Percentiles rank a stretch among this genome's conserved stretches.
Conservation (phyloP, 1,140 invertebrate genomes). For the Anoplolepis gracilipes region DNA sequence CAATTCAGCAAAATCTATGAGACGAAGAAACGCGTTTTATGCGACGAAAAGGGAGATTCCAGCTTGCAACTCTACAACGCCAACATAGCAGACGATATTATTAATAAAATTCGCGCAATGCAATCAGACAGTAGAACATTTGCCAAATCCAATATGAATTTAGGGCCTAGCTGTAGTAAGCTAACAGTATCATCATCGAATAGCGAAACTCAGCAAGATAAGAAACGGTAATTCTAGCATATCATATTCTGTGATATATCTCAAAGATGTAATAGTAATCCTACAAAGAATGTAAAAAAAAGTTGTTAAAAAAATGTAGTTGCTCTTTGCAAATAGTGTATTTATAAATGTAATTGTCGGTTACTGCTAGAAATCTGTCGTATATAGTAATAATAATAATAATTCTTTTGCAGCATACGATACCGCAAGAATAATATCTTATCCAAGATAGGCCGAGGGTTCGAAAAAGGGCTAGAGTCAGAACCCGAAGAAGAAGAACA, state of each 20-base stretch:
- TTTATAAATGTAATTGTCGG: not conserved
- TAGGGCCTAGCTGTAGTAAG: slow-evolving; percentile 27
- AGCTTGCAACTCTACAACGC: slow-evolving; percentile 74
- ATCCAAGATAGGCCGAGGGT: slow-evolving; percentile 31
- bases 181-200: not conserved
- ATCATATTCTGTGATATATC: not conserved
- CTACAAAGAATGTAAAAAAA: not conserved
- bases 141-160: not conserved
- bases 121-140: slow-evolving; percentile 18
- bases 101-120: slow-evolving; percentile 61
- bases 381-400: not conserved
- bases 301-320: too few relatives aligned
- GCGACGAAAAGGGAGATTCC: not conserved
- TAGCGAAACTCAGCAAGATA: not conserved
- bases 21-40: slow-evolving; percentile 65
- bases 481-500: slow-evolving; percentile 22
- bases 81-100: slow-evolving; percentile 68
- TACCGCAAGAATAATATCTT: slow-evolving; percentile 14
- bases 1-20: slow-evolving; percentile 76
- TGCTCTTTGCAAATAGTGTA: too few relatives aligned
- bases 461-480: not conserved
- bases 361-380: not conserved
- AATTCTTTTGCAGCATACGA: not conserved
- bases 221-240: slow-evolving; percentile 29
- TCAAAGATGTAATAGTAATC: not conserved